Base-by-base conservation (phyloP, 1,140 invertebrate genomes). In the Conus ventricosus region DNA sequence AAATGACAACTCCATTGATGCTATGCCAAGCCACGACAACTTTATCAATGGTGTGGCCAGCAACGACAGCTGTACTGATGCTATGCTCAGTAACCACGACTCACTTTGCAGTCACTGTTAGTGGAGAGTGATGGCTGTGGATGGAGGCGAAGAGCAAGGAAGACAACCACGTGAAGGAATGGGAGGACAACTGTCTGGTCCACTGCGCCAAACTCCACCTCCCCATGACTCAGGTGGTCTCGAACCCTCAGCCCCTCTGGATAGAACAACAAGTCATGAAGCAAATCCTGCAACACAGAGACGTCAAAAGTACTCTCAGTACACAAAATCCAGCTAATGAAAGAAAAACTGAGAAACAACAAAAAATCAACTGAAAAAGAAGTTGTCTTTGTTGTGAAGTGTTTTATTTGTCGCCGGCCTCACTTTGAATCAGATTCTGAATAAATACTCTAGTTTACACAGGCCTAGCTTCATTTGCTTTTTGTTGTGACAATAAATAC, bases 191-290 rank as follows among this genome's bases (percentile, higher is more conserved):
- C 75, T 54, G 78, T 57, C 39, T 88, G 67, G 23, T 89, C 27
- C 81, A 92, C 88, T 15, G 54, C 83, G 4, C 27, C 51, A 27
- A 91, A 88, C 67, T 89, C 86, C 20, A 89, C 87, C 88, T 93
- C 93, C 53, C 94, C 94, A 89, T 95, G 95, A 85, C 94, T 94
- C 27, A 95, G 80, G 89, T 91, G 90, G 88, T 95, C 95, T 17
- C 95, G 81, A 23, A 95, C 85, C 78, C 94, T 60, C 8, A 93
- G 94, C 10, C 95, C 95, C 60, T 92, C 91, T 13, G 92, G 93
- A 81, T 93, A 93, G 8, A 91, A 84, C 57, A 95, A 88, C 17
- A 95, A 54, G 89, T 95, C 95, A 5, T 91, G 85, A 53, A 95
- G 84, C 25, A 94, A 76, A 71, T 93, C 93, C 93, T 93, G 80